Evolutionary conservation across 2,888 invertebrate genomes (phyloP), one percentile per base, ranked within the genome.

Genomic region (Eustalomyia histrio): DNA sequence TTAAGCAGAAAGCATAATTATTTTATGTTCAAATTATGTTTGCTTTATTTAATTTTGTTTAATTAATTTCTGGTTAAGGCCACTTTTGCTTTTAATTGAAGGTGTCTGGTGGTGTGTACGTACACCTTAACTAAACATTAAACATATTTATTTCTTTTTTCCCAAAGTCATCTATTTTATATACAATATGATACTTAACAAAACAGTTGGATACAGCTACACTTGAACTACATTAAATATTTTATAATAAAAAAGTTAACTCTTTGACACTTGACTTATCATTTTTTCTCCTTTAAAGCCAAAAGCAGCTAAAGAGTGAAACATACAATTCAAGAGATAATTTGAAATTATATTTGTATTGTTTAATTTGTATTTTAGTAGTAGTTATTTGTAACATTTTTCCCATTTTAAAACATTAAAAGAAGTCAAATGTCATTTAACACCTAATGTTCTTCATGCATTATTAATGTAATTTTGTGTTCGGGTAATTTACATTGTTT

Each of bases 31-130:
- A 39, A 39, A 7, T 35, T 18, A 18, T 12, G 2, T 35, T 16
- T 57, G 0, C 2, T 57, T 33, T 33, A 12, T 14, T 55, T 21
- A 10, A 5, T 16, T 12, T 16, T 16, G 24, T 47, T 5, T 50
- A 12, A 39, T 12, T 12, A 17, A 24, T 53, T 61, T 58, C 29
- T 63, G 43, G 18, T 75, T 58, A 73, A 80, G 80, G 80, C 65
- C 73, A 68, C 35, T 68, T 72, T 47, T 69, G 68, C 39, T 80
- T 64, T 68, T 58, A 68, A 64, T 53, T 73, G 73, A 76, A 80
- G 39, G 39, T 39, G 9, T 39, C 12, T 39, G 9, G 39, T 39
- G 21, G 21, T 39, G 10, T 16, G 9, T 43, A 12, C 14, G 9
- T 14, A 16, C 43, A 61, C 61, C 57, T 58, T 9, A 1, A 60